phyloP scores from a whole-genome alignment of 2,113 vertebrate species.

The Alces alces region DNA sequence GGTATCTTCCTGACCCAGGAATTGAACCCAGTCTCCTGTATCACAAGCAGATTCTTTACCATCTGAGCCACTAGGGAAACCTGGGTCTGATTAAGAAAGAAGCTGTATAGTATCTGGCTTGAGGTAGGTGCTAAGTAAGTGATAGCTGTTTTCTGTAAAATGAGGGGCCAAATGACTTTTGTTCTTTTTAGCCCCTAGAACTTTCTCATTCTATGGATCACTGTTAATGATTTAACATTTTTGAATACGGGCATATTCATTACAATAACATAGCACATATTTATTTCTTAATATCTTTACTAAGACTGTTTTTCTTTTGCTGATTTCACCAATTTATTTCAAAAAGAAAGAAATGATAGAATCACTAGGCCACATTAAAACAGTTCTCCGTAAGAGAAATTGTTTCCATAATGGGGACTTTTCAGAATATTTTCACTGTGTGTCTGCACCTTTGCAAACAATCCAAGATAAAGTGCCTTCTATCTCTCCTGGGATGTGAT shows the following conservation, averaged over 20 bases:
- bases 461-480: not conserved
- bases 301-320: not conserved
- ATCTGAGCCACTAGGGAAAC: not conserved
- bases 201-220: not conserved
- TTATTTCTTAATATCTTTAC: not conserved
- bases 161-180: not conserved
- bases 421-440: not conserved
- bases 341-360: not conserved
- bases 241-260: not conserved
- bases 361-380: not conserved
- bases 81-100: not conserved
- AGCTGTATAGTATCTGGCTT: not conserved
- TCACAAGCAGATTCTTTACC: not conserved
- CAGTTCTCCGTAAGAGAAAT: not conserved
- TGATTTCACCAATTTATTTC: not conserved
- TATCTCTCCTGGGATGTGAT: not conserved
- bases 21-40: not conserved
- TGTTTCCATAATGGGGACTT: not conserved
- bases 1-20: not conserved
- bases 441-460: not conserved
- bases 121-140: not conserved
- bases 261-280: not conserved
- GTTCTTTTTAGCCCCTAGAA: not conserved
- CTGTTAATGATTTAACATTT: not conserved
- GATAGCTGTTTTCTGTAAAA: not conserved